Base-by-base conservation (phyloP, 2,797 vertebrate genomes). In the Sternotherus odoratus region DNA sequence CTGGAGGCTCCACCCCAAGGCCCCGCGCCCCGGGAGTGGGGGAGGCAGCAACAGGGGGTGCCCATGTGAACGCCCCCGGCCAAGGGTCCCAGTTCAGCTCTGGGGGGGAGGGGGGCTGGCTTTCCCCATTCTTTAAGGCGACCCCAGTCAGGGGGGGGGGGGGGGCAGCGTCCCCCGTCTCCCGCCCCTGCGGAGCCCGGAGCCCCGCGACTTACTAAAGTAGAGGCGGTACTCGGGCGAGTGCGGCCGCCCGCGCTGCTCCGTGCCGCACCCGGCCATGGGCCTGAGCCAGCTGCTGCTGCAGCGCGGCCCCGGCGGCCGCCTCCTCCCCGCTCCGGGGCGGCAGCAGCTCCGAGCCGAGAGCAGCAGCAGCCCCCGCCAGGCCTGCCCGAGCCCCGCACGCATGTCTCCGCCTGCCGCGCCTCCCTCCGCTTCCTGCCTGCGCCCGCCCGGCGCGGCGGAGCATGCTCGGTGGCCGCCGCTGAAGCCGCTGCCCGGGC, bases 211-310 rank as follows among this genome's bases (percentile, higher is more conserved):
- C 99, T 99, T 98, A 99, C 99, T 99, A 95, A 99, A 99, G 97
- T 99, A 99, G 94, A 99, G 98, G 97, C 99, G 98, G 98, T 98
- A 99, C 79, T 98, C 98, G 2, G 96, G 79, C 10, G 98, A 98
- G 93, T 98, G 96, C n/a, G 96, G 98, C 19, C 89, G 98, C 95
- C 99, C 99, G 96, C 98, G 98, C 96, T 96, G 98, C 88, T 99
- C 99, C 49, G 98, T 98, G 80, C 97, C 90, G 96, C 99, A 99
- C 83, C 96, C 96, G 94, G 98, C 97, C 97, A 97, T 98, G 82
- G 84, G 87, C 87, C 89, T 77, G 50, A 87, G 90, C 56, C 69
- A 74, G 90, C 89, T 49, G 51, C 69, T 69, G 90, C 89, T 51
- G 51, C 60, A 19, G 75, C 9, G 28, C 30, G 90, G 87, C 95